phyloP scores from a whole-genome alignment of 2,113 vertebrate genomes.

The Crotalus helleri region DNA sequence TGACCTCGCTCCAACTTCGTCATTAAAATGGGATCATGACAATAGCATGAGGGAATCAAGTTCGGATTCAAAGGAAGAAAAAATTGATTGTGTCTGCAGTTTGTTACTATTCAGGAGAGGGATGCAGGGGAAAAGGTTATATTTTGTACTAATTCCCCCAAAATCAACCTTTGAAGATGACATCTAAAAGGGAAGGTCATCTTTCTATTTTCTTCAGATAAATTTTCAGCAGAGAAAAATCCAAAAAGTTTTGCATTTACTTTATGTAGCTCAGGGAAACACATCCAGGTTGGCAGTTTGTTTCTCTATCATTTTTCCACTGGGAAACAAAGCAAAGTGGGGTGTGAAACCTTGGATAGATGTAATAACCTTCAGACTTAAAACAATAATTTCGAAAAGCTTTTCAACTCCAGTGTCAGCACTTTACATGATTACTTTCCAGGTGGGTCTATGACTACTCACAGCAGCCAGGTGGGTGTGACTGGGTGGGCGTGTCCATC shows the following conservation, averaged over 20 bases:
- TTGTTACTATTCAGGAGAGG: neutral
- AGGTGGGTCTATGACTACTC: neutral
- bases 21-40: neutral
- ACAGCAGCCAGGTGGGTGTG: no score
- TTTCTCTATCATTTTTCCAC: neutral
- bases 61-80: neutral
- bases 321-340: neutral
- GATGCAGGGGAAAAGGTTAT: neutral
- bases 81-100: neutral
- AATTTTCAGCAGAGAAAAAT: neutral
- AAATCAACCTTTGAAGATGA: neutral
- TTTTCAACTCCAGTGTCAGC: neutral
- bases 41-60: neutral
- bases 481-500: no score
- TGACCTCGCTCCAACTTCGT: neutral
- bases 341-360: neutral
- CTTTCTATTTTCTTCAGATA: neutral
- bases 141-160: neutral
- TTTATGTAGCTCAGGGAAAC: neutral
- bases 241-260: neutral
- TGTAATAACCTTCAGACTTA: neutral
- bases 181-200: neutral
- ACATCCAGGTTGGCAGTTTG: neutral
- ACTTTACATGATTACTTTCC: neutral
- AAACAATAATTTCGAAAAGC: neutral